Base-by-base conservation (phyloP, 2,113 vertebrate species). In the Poeciliopsis retropinna region DNA sequence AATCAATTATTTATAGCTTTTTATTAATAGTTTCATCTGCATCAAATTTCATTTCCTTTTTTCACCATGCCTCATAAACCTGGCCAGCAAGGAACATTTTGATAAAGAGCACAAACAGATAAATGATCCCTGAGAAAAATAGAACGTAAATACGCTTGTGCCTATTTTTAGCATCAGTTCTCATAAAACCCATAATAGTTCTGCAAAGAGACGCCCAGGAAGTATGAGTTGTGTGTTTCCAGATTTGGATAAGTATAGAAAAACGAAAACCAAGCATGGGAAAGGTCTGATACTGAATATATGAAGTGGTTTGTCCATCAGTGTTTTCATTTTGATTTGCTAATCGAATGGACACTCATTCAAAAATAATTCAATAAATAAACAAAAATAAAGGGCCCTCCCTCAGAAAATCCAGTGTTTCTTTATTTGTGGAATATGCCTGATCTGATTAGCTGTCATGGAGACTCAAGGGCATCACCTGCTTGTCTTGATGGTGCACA, bases 41-140 rank as follows among this genome's bases (percentile, higher is more conserved):
- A 64, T 76, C 17, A 64, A 81, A 39, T 61, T 41, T 44, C 39
- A 83, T 88, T 69, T 87, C 77, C 83, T 47, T 29, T 19, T 25
- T 62, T 63, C 29, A 15, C 65, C 4, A 5, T 34, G 62, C 62
- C 47, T 86, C 67, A 84, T 77, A 79, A 88, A 72, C 22, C 32
- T 1, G 39, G n/a, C 41, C 57, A 15, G 68, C 5, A 29, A 31
- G 41, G 76, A 27, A 37, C 12, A 14, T 14, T 51, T 73, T 80
- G 70, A 82, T 80, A 73, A 78, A 74, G 30, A 34, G 14, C n/a
- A 73, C 73, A 75, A 87, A 85, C 61, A 76, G 84, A 82, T 74
- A 79, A 73, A 80, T 73, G 64, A 81, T 82, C 64, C 63, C 54
- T 34, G 41, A 62, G n/a, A 71, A 70, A 71, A 84, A 85, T 63